phyloP scores from a whole-genome alignment of 2,888 invertebrate species.

The Diachrysia chrysitis region DNA sequence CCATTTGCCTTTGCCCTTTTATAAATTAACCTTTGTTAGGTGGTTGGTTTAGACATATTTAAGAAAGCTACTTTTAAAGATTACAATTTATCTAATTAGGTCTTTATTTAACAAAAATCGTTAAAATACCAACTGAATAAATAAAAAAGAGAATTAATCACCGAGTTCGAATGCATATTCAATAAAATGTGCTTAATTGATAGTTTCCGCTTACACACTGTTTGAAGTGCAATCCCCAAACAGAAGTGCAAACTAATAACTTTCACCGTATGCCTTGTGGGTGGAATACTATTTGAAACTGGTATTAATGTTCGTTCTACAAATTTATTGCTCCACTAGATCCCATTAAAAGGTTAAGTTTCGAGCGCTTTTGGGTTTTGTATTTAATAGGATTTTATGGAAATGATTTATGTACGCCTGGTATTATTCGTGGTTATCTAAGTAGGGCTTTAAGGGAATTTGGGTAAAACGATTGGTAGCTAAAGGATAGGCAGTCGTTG shows the following conservation, averaged over 20 bases:
- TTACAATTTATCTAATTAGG: too few species aligned
- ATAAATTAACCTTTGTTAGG: too few species aligned
- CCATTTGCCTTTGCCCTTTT: too few species aligned
- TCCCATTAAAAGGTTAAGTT: slow-evolving; percentile 57
- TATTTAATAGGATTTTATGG: slow-evolving; percentile 55
- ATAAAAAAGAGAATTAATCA: not conserved
- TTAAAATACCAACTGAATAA: not conserved
- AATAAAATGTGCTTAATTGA: slow-evolving; percentile 37
- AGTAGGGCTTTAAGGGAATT: not conserved
- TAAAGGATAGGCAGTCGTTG: not conserved
- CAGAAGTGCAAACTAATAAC: slow-evolving; percentile 54
- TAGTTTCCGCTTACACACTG: slow-evolving; percentile 26
- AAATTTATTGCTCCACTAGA: slow-evolving; percentile 55
- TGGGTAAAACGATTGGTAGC: not conserved
- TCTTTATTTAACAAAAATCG: not conserved
- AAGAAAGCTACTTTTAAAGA: too few species aligned
- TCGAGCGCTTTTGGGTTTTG: slow-evolving; percentile 46
- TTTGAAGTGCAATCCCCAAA: slow-evolving; percentile 50
- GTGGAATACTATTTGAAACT: slow-evolving; percentile 51
- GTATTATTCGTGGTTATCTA: not conserved
- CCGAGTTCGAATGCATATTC: slow-evolving; percentile 8
- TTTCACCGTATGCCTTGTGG: slow-evolving; percentile 42
- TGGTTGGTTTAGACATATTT: too few species aligned
- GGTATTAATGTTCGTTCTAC: slow-evolving; percentile 53
- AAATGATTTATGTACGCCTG: slow-evolving; percentile 49